Evolutionary conservation across 2,113 vertebrate genomes (phyloP).

Genomic region (Cyanistes caeruleus): DNA sequence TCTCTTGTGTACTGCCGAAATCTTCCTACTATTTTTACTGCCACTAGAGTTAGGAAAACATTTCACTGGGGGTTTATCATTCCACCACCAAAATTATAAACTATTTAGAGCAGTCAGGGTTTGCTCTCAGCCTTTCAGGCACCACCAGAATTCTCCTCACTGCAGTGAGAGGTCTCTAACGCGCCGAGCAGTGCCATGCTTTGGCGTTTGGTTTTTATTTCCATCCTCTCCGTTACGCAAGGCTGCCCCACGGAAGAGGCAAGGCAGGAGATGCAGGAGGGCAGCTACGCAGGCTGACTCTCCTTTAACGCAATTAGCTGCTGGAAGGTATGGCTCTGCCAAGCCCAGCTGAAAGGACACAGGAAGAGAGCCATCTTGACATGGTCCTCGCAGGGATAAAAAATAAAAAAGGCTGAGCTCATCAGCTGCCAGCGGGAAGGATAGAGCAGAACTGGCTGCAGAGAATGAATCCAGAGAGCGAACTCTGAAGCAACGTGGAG

Average conservation of each 20-base stretch:
- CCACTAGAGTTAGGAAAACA: slow-evolving; percentile 45
- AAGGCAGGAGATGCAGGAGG: not conserved
- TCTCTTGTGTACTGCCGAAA: slow-evolving; percentile 3
- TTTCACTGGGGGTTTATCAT: slow-evolving; percentile 52
- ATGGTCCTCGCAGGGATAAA: not conserved
- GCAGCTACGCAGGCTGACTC: not conserved
- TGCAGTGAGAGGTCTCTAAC: not conserved
- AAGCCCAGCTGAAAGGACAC: slow-evolving; percentile 43
- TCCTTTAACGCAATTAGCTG: not conserved
- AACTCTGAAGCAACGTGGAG: not conserved
- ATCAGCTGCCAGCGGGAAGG: not conserved
- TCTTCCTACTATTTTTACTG: slow-evolving; percentile 45
- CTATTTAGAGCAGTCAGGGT: slow-evolving; percentile 34
- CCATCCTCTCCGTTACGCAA: not conserved
- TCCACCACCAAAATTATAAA: slow-evolving; percentile 61
- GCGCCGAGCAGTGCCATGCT: not conserved
- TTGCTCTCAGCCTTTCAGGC: slow-evolving; percentile 44
- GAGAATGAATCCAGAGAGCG: not conserved
- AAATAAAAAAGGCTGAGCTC: slow-evolving; percentile 26
- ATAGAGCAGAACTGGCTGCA: not conserved
- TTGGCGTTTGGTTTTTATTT: not conserved
- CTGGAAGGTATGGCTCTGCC: slow-evolving; percentile 24
- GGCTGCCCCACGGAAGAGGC: not conserved
- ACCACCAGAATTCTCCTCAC: not conserved
- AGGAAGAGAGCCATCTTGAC: slow-evolving; percentile 52